These are phyloP conservation scores for Vireo griseus DNA, from an alignment of 2,797 vertebrate species.

Conservation along the genomic window DNA sequence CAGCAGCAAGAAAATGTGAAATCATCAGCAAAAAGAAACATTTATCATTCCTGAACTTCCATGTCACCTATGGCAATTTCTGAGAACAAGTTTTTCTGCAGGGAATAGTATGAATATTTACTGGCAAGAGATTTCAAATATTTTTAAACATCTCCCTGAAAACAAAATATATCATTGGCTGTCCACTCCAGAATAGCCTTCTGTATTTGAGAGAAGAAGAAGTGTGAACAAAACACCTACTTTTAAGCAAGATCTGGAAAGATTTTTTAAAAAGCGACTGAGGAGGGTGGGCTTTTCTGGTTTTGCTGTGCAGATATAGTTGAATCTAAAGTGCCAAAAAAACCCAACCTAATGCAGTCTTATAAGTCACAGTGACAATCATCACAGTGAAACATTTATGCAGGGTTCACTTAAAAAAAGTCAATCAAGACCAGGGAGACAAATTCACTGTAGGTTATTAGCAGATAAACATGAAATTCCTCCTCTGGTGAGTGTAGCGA, in stretches of 20 bases:
- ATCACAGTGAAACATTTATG: background rate
- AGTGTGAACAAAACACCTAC: background rate
- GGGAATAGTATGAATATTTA: constrained; percentile 38
- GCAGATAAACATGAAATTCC: background rate
- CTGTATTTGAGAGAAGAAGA: background rate
- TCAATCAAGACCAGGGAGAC: background rate
- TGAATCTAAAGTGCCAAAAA: background rate
- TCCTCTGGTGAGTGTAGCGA: background rate
- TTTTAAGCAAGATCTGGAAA: background rate
- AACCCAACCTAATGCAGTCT: background rate
- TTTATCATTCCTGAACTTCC: constrained; percentile 37
- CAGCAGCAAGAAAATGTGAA: constrained; percentile 51
- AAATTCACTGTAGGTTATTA: background rate
- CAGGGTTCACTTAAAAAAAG: background rate
- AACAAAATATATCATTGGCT: background rate
- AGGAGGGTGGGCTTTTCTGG: background rate
- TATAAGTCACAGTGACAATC: background rate
- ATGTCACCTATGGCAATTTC: constrained; percentile 47
- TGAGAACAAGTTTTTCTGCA: constrained; percentile 39
- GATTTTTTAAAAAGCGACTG: background rate
- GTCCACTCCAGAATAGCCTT: background rate
- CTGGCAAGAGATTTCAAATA: background rate
- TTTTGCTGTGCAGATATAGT: background rate
- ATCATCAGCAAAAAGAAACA: constrained; percentile 50
- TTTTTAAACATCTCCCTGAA: constrained; percentile 16